Evolutionary conservation across 2,888 invertebrate genomes (phyloP).

Genomic region (Drosophila neotestacea): DNA sequence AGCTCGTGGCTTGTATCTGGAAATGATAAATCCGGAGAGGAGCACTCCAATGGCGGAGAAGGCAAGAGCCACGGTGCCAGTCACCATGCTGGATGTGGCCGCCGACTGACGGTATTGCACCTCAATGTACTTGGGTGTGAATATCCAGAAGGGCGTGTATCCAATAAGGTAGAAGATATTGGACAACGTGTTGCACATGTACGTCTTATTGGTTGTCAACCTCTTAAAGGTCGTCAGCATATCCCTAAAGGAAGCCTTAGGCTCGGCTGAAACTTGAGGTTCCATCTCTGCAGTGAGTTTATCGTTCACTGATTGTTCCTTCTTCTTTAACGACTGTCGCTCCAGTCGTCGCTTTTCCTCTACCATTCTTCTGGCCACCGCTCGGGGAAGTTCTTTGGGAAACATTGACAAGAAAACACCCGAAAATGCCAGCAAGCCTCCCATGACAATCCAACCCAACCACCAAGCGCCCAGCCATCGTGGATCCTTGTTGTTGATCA

Average conservation of each 20-base stretch:
- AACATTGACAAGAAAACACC: conserved; percentile 88
- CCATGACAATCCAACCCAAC: conserved; percentile 90
- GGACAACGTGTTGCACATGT: conserved; percentile 91
- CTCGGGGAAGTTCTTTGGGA: conserved; percentile 89
- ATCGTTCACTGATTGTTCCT: conserved; percentile 65
- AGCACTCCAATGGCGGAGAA: conserved; percentile 90
- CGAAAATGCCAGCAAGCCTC: conserved; percentile 87
- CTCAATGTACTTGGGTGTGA: conserved; percentile 93
- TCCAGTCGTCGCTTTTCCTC: conserved; percentile 80
- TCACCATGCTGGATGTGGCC: conserved; percentile 87
- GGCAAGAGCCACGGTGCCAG: conserved; percentile 90
- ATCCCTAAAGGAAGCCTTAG: conserved; percentile 86
- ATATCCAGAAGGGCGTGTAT: conserved; percentile 92
- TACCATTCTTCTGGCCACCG: conserved; percentile 87
- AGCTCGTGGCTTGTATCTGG: conserved; percentile 89
- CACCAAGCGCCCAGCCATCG: conserved; percentile 95
- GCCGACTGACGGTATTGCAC: conserved; percentile 92
- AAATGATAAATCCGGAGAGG: conserved; percentile 89
- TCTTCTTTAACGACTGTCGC: conserved; percentile 47
- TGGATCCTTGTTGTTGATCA: conserved; percentile 89
- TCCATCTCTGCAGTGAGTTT: conserved; percentile 60
- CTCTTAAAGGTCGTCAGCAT: conserved; percentile 89
- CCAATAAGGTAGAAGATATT: conserved; percentile 90
- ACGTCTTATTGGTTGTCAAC: conserved; percentile 88
- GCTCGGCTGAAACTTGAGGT: conserved; percentile 54